phyloP scores from a whole-genome alignment of 2,113 vertebrate genomes.

The Sceloporus tristichus region DNA sequence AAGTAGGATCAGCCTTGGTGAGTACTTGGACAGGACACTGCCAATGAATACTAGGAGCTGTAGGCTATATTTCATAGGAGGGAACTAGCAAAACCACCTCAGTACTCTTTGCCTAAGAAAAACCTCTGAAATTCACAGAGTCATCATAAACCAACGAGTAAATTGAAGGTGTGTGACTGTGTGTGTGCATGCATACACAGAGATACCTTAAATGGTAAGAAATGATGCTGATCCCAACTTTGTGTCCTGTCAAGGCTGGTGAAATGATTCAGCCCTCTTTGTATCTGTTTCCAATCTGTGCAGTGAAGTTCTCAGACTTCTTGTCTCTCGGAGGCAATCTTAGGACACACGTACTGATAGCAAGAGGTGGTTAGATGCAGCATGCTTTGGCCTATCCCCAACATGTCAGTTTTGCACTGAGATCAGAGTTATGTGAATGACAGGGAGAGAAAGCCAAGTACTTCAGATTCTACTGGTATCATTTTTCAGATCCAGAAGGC shows the following conservation, averaged over 20 bases:
- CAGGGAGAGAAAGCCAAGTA: neutral
- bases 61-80: no score
- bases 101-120: no score
- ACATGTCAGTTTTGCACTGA: neutral
- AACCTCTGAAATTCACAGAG: no score
- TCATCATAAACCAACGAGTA: no score
- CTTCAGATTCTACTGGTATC: neutral
- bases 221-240: neutral
- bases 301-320: neutral
- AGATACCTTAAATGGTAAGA: neutral
- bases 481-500: neutral
- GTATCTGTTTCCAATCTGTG: neutral
- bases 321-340: neutral
- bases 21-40: no score
- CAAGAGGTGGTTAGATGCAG: neutral
- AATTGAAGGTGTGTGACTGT: no score
- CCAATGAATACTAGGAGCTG: no score
- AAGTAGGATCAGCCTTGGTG: no score
- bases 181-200: no score
- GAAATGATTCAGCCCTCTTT: neutral
- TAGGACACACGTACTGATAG: neutral
- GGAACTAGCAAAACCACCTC: no score
- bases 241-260: neutral
- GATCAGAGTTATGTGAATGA: neutral
- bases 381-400: accelerated